Conservation (phyloP, 2,797 vertebrate genomes). For the Melanogrammus aeglefinus region DNA sequence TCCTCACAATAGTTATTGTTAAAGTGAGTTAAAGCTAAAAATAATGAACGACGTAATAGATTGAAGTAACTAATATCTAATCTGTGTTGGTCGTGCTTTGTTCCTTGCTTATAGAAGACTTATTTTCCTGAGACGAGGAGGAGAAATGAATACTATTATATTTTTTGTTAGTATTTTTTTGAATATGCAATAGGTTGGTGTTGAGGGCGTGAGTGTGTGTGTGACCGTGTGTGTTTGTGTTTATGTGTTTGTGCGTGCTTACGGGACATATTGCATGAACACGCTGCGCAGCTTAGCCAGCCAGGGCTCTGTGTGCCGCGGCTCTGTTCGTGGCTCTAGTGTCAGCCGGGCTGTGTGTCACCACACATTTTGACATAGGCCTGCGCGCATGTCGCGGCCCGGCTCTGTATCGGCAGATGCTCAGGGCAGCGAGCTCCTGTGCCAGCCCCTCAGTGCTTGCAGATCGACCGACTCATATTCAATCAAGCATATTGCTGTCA, state of each 20-base stretch:
- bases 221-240: background rate
- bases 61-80: no score
- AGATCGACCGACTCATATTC: no score
- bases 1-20: no score
- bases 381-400: constrained; percentile 10
- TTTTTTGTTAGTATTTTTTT: background rate
- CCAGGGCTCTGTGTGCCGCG: no score
- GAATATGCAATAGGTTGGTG: background rate
- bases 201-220: background rate
- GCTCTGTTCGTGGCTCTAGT: no score
- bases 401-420: no score
- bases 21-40: no score
- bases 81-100: no score
- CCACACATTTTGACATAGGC: constrained; percentile 29
- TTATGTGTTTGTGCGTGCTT: background rate
- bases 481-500: background rate
- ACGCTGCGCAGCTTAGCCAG: constrained; percentile 15
- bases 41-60: no score
- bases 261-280: background rate
- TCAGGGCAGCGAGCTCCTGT: no score
- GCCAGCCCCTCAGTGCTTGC: no score
- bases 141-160: no score
- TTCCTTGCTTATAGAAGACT: background rate
- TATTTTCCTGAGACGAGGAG: background rate
- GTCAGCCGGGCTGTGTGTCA: constrained; percentile 26